A percentile compares a stretch with the other conserved stretches of the same genome.
Evolutionary conservation across 2,113 vertebrate species (phyloP).

Genomic region (Glareola pratincola): DNA sequence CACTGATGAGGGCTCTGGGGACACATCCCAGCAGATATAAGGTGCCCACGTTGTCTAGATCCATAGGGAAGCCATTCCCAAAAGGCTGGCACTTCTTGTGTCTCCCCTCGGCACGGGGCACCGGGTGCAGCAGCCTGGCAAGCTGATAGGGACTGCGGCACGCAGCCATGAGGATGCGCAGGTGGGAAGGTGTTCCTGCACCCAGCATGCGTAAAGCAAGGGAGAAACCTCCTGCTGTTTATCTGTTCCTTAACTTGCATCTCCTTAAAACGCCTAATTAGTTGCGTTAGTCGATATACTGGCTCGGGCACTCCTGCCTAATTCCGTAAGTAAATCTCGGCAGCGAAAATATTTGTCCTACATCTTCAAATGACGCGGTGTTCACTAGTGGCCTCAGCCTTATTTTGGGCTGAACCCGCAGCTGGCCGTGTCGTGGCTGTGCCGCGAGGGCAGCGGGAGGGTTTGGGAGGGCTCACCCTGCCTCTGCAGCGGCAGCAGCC

Average conservation of each 20-base stretch:
- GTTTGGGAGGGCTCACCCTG: not conserved
- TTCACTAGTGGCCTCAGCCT: not conserved
- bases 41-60: not conserved
- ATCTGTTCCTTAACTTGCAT: not conserved
- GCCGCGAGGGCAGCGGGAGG: not conserved
- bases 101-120: not conserved
- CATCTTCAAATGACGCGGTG: not conserved
- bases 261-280: slow-evolving; percentile 19
- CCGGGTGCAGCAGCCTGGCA: not conserved
- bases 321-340: not conserved
- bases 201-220: not conserved
- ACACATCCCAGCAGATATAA: not conserved
- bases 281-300: not conserved
- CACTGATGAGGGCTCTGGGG: not conserved
- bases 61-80: not conserved
- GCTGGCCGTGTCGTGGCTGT: not conserved
- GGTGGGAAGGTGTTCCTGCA: not conserved
- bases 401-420: not conserved
- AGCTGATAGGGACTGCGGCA: not conserved
- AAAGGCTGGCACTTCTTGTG: not conserved
- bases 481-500: not conserved
- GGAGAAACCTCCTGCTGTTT: slow-evolving; percentile 1
- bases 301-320: not conserved
- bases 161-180: not conserved
- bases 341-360: not conserved